A percentile compares a stretch with the other conserved stretches of the same genome.
Evolutionary conservation across 2,113 vertebrate species (phyloP).

Genomic region (Odocoileus virginianus): DNA sequence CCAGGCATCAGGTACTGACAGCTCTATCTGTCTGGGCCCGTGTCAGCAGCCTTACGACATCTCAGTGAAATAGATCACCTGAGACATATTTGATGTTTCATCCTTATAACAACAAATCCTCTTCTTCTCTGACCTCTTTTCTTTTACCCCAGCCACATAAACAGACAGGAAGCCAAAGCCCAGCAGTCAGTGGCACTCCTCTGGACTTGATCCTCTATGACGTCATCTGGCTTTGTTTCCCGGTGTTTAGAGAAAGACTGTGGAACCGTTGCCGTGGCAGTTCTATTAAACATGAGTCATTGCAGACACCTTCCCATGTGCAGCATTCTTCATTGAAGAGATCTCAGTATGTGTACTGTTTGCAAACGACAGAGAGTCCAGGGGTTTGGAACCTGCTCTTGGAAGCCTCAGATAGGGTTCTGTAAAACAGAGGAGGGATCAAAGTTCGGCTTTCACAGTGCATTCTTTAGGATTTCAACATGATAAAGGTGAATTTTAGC

Average conservation of each 20-base stretch:
- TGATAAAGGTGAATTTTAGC: not conserved
- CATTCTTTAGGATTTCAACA: not conserved
- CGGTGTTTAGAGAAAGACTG: slow-evolving; percentile 13
- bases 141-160: not conserved
- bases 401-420: not conserved
- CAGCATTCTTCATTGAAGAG: not conserved
- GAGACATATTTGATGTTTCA: not conserved
- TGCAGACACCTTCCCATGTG: not conserved
- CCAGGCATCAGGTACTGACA: not conserved
- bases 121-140: slow-evolving; percentile 5
- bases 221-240: slow-evolving; percentile 24
- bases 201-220: not conserved
- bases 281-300: slow-evolving; percentile 12
- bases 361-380: not conserved
- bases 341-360: not conserved
- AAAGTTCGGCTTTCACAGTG: not conserved
- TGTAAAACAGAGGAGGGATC: not conserved
- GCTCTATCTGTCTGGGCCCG: not conserved
- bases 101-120: not conserved
- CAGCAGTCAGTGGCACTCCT: not conserved
- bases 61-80: not conserved
- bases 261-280: not conserved
- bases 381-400: not conserved
- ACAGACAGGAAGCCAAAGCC: not conserved
- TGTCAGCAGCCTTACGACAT: not conserved